phyloP scores from a whole-genome alignment of 1,140 invertebrate genomes.

The Antheraea mylitta region DNA sequence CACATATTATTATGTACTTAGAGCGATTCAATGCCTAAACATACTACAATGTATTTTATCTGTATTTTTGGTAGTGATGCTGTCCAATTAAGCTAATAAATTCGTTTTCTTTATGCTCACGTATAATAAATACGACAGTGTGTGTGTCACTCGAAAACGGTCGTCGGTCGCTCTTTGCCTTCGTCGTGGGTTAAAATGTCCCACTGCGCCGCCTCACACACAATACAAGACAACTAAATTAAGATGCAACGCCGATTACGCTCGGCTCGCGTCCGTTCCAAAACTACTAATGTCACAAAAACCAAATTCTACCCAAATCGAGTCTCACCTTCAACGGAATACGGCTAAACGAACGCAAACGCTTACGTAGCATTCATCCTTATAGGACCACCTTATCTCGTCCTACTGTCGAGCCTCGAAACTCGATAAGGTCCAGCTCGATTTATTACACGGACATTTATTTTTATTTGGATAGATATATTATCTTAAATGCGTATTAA shows the following conservation, averaged over 20 bases:
- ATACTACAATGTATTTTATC: not conserved
- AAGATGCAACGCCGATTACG: conserved; percentile 70
- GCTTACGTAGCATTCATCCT: conserved; percentile 31
- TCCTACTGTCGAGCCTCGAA: conserved; percentile 59
- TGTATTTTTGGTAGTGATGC: conserved; percentile 1
- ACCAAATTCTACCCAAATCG: conserved; percentile 29
- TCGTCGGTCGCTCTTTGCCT: conserved; percentile 34
- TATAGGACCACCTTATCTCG: conserved; percentile 58
- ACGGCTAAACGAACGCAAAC: conserved; percentile 45
- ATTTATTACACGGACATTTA: conserved; percentile 74
- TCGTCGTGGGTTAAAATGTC: conserved; percentile 45
- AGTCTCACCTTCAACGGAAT: conserved; percentile 25
- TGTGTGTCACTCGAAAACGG: conserved; percentile 31
- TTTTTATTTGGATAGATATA: conserved; percentile 69
- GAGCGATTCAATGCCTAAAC: not conserved
- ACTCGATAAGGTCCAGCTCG: conserved; percentile 60
- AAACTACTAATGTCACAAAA: conserved; percentile 39
- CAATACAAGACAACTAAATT: conserved; percentile 73
- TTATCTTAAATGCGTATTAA: conserved; percentile 76
- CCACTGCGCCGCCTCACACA: conserved; percentile 48
- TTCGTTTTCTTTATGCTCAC: conserved; percentile 27
- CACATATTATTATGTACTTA: not conserved
- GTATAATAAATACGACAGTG: conserved; percentile 37
- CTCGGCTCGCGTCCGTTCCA: conserved; percentile 34
- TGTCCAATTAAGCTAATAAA: conserved; percentile 32